Percentiles rank a stretch among this genome's conserved stretches.
Evolutionary conservation across 2,113 vertebrate genomes (phyloP).

Genomic region (Engraulis encrasicolus): DNA sequence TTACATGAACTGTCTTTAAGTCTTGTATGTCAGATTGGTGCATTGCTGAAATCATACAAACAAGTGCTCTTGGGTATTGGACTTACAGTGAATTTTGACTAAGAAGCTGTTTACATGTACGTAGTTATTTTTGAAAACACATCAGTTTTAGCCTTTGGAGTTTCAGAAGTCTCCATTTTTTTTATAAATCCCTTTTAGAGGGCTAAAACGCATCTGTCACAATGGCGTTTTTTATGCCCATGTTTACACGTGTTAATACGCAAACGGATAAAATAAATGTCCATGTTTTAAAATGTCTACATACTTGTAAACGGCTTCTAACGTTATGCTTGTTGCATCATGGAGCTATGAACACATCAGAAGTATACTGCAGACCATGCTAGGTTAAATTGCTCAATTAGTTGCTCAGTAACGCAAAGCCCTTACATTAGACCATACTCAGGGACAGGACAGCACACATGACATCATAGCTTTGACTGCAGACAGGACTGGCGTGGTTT

Average conservation of each 20-base stretch:
- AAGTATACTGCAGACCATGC: not conserved
- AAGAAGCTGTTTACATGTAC: too few species aligned
- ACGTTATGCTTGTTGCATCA: not conserved
- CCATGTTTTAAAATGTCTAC: too few species aligned
- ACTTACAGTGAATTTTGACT: too few species aligned
- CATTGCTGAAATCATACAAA: not conserved
- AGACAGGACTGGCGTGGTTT: not conserved
- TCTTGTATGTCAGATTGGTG: not conserved
- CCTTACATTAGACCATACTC: not conserved
- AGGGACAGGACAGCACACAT: conserved; percentile 5
- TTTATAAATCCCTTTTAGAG: too few species aligned
- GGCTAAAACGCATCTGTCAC: too few species aligned
- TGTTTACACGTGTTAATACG: too few species aligned
- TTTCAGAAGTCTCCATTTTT: too few species aligned
- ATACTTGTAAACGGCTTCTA: too few species aligned
- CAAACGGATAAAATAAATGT: not conserved
- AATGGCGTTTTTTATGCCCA: too few species aligned
- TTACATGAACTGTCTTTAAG: too few species aligned
- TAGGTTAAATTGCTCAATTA: not conserved
- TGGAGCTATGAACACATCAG: not conserved
- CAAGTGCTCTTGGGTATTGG: not conserved
- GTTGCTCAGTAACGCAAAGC: not conserved
- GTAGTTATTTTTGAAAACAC: too few species aligned
- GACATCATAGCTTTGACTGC: not conserved
- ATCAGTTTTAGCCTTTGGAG: too few species aligned